Base-by-base conservation (phyloP, 2,797 vertebrate genomes). In the Amblyraja radiata region DNA sequence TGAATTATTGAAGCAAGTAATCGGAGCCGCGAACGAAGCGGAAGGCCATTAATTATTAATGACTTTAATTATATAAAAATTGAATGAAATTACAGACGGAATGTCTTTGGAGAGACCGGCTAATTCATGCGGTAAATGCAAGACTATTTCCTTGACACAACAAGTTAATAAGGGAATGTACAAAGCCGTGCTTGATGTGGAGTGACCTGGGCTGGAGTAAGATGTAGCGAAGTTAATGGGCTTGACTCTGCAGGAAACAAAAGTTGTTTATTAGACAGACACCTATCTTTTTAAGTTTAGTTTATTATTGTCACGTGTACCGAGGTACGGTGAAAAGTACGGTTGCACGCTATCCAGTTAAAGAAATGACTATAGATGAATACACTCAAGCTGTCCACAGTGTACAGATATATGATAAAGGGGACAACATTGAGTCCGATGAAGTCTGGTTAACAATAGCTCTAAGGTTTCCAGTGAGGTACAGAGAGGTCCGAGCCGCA, bases 11-110 rank as follows among this genome's bases (percentile, higher is more conserved):
- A 84, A 84, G 81, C 81, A 58, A 83, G 39, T 58, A 58, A 84
- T 25, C 23, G 1, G 23, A 11, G 54, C 81, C 28, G 9, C 10
- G 54, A 84, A 10, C 25, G 23, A 25, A 58, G 61, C 54, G 46
- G 81, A 84, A 54, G 18, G 10, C 9, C 58, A 84, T 61, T 84
- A 84, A 84, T 61, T 58, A 84, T 83, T 83, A 83, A 83, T 83
- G 39, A 83, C 21, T 58, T 81, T 84, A 84, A 28, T 84, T 58
- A 84, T 84, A 23, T 58, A 58, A 84, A 84, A 58, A 58, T 46
- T 84, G 21, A 58, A 58, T 84, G 81, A 84, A 84, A 84, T 84
- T 84, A 58, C 28, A 61, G 0, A 2, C 25, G 58, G 23, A 5
- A n/a, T 28, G 54, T 84, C 81, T 61, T 84, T 10, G 81, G 54